These are phyloP conservation scores for Herpailurus yagouaroundi DNA, from an alignment of 2,113 vertebrate species.

Conservation along the genomic window DNA sequence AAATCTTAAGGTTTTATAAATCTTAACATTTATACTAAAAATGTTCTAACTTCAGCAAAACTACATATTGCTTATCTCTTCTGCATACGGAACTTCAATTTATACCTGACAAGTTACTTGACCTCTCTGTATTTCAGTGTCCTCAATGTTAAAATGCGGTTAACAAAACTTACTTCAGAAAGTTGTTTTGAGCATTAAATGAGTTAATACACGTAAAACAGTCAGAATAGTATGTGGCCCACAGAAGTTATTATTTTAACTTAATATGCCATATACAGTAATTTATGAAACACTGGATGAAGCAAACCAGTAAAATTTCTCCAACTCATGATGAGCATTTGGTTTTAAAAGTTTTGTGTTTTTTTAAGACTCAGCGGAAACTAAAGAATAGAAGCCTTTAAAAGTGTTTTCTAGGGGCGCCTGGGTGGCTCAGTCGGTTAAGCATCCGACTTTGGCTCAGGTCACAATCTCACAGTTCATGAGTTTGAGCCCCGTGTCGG, in stretches of 20 bases:
- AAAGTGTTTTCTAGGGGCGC: background rate
- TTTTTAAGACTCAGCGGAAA: background rate
- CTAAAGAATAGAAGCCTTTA: background rate
- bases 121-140: background rate
- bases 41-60: conserved; percentile 24
- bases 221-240: background rate
- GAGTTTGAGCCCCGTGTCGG: no score
- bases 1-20: background rate
- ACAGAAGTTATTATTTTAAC: background rate
- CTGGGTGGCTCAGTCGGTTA: no score
- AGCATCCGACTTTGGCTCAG: no score
- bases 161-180: conserved; percentile 4
- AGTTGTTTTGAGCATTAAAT: conserved; percentile 24
- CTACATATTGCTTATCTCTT: background rate
- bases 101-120: background rate
- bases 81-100: background rate
- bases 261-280: background rate
- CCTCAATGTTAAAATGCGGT: background rate
- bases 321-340: background rate
- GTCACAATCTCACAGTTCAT: no score
- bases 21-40: background rate
- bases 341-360: background rate
- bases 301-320: conserved; percentile 2
- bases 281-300: background rate
- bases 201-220: background rate